Evolutionary conservation across 2,797 vertebrate genomes (phyloP), one percentile per base, ranked within the genome.

Genomic region (Morus bassanus): DNA sequence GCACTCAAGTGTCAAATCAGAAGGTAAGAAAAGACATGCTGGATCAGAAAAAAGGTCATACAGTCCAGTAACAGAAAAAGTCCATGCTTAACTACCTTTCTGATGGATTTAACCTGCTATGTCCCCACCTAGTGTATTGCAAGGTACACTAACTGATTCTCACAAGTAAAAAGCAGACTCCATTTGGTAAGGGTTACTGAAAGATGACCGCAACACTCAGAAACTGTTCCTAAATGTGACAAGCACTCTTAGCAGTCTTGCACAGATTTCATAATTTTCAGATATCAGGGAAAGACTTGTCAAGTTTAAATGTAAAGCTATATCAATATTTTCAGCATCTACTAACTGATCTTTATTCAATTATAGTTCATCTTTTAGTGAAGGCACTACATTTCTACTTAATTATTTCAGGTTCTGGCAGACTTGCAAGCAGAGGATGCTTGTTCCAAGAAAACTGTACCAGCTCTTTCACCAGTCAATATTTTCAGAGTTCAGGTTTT

Each of bases 331-430:
- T 96, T 96, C 59, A 89, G 43, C 74, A 88, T 80, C n/a, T 88
- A 37, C 56, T 83, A 95, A 95, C 61, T 77, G 65, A 95, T 89
- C 48, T 75, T 95, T 67, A 54, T 91, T 96, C 92, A 96, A 92
- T 93, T 96, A 95, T 73, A 97, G 90, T 76, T 96, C 48, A 83
- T 84, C 64, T 95, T 94, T 93, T 94, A 96, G 78, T 54, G 88
- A 73, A 95, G 57, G 30, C 39, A 96, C 82, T 97, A 85, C 60
- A 92, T 57, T 93, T 89, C 69, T 68, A 90, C 37, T 92, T 96
- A 91, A 94, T 94, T 96, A 95, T 95, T 97, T 87, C 46, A 95
- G 16, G 33, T 91, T 95, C 88, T 96, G 50, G 56, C 41, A 96
- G 45, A 72, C 70, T 65, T 93, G 85, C 54, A 59, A 86, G 78